A percentile compares a stretch with the other conserved stretches of the same genome.
These are phyloP conservation scores for Standfussiana lucernea DNA, from an alignment of 2,888 invertebrate species.

Conservation along the genomic window DNA sequence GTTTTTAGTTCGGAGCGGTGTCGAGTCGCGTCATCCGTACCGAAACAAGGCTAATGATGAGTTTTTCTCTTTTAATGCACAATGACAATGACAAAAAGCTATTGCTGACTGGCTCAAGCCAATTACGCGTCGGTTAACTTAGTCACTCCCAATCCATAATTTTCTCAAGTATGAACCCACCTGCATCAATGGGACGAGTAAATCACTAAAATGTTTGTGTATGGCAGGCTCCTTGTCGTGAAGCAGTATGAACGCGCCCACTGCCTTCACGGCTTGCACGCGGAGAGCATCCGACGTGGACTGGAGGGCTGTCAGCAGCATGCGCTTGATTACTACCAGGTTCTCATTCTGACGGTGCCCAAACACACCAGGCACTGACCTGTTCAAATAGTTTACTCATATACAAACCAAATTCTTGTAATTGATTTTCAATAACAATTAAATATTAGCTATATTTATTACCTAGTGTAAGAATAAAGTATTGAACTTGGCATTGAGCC, in stretches of 20 bases:
- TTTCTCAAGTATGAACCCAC: slow-evolving; percentile 79
- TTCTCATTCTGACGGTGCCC: slow-evolving; percentile 98
- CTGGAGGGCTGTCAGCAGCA: slow-evolving; percentile 96
- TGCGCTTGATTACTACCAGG: slow-evolving; percentile 97
- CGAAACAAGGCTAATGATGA: not conserved
- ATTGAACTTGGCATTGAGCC: slow-evolving; percentile 48
- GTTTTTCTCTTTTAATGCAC: not conserved
- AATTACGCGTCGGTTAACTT: not conserved
- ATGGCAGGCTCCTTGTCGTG: slow-evolving; percentile 98
- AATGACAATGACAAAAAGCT: not conserved
- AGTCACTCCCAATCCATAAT: not conserved
- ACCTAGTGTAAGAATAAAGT: slow-evolving; percentile 30
- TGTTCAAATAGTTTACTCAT: slow-evolving; percentile 74
- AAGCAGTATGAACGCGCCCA: slow-evolving; percentile 96
- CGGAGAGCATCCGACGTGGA: slow-evolving; percentile 94
- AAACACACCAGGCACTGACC: slow-evolving; percentile 98
- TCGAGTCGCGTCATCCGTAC: not conserved
- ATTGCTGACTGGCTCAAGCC: not conserved
- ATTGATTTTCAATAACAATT: slow-evolving; percentile 19
- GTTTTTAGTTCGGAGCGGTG: not conserved
- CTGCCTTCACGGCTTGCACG: slow-evolving; percentile 95
- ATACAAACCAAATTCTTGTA: slow-evolving; percentile 4
- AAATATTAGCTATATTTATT: slow-evolving; percentile 27
- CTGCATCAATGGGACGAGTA: slow-evolving; percentile 95
- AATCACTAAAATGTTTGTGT: slow-evolving; percentile 96